A percentile compares a stretch with the other conserved stretches of the same genome.
Evolutionary conservation across 2,113 vertebrate species (phyloP).

Genomic region (Neodontobutis hainanensis): DNA sequence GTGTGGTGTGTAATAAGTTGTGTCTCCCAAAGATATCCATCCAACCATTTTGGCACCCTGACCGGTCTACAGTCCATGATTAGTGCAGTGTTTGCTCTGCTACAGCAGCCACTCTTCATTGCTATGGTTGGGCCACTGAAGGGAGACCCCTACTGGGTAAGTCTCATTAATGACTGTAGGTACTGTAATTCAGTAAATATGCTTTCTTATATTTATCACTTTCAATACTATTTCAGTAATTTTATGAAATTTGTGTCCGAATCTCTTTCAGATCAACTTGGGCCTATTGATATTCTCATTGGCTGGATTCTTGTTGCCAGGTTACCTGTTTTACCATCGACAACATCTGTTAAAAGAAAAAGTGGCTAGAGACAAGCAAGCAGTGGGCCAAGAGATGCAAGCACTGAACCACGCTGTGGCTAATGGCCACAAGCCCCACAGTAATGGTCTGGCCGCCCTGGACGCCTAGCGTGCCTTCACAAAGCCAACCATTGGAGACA

Average conservation of each 20-base stretch:
- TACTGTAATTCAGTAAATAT: no score
- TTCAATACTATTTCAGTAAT: conserved; percentile 3
- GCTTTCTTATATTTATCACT: no score
- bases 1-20: not conserved
- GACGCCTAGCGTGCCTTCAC: conserved; percentile 53
- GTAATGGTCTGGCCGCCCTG: conserved; percentile 58
- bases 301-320: conserved; percentile 83
- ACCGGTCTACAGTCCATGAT: conserved; percentile 92
- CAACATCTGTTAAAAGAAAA: conserved; percentile 63
- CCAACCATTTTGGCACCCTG: conserved; percentile 89
- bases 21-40: conserved; percentile 81
- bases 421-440: conserved; percentile 70
- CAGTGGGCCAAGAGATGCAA: conserved; percentile 44
- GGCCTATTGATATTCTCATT: conserved; percentile 81
- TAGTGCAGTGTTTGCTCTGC: conserved; percentile 85
- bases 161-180: conserved; percentile 18
- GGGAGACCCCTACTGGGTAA: conserved; percentile 85
- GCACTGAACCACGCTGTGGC: conserved; percentile 52
- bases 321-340: conserved; percentile 83
- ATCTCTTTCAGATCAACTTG: conserved; percentile 77
- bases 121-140: conserved; percentile 81
- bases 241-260: not conserved
- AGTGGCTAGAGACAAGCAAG: conserved; percentile 36
- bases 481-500: not conserved
- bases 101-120: conserved; percentile 90